Percentiles rank a stretch among this genome's conserved stretches.
These are phyloP conservation scores for Campylorhamphus procurvoides DNA, from an alignment of 2,113 vertebrate species.

Conservation along the genomic window DNA sequence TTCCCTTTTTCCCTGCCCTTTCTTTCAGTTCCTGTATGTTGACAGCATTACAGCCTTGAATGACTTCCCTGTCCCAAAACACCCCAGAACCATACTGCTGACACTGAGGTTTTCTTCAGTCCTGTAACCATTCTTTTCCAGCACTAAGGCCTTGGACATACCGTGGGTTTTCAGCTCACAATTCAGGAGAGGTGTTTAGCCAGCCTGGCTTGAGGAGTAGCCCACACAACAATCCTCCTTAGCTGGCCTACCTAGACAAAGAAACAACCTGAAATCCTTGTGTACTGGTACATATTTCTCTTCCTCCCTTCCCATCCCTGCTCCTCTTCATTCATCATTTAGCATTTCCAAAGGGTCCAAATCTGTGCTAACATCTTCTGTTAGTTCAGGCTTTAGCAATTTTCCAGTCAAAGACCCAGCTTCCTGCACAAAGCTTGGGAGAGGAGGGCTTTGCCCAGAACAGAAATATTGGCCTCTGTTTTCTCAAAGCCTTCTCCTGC, in stretches of 20 bases:
- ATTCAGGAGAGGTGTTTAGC: background rate
- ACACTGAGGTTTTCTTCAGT: fast-evolving
- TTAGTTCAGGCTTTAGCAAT: background rate
- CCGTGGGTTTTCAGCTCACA: background rate
- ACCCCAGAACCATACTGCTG: background rate
- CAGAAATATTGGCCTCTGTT: background rate
- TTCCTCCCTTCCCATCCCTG: background rate
- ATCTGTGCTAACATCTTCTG: background rate
- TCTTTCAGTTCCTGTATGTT: background rate
- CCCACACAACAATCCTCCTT: background rate
- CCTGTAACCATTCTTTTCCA: background rate
- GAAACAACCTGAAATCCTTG: background rate
- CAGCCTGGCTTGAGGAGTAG: background rate
- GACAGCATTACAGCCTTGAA: fast-evolving
- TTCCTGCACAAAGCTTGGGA: background rate
- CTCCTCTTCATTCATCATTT: background rate
- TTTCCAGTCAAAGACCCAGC: background rate
- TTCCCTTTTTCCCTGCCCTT: background rate
- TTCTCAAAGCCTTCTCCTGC: background rate
- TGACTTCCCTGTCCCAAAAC: background rate
- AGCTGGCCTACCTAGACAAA: background rate
- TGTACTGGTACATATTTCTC: background rate
- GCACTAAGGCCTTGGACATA: background rate
- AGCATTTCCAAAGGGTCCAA: background rate
- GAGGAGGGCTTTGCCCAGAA: background rate